A percentile compares a stretch with the other conserved stretches of the same genome.
These are phyloP conservation scores for Frieseomelitta varia DNA, from an alignment of 1,140 invertebrate species.

Conservation along the genomic window DNA sequence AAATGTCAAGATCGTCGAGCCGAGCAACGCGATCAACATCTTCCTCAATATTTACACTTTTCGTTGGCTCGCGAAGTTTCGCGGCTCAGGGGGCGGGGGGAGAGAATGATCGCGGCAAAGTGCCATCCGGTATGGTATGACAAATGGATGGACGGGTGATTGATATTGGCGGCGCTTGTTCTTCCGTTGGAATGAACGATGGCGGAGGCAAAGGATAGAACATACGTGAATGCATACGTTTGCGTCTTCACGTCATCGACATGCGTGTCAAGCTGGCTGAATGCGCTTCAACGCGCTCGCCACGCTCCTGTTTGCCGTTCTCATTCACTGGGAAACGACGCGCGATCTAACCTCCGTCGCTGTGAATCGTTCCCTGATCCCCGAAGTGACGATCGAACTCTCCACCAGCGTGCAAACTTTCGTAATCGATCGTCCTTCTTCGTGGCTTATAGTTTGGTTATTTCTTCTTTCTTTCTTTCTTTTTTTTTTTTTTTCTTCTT, in stretches of 20 bases:
- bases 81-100: neutral
- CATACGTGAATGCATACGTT: neutral
- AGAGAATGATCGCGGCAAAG: neutral
- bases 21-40: neutral
- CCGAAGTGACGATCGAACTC: neutral
- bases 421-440: neutral
- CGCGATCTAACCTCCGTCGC: neutral
- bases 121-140: slow-evolving; percentile 2
- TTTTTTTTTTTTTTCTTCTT: neutral
- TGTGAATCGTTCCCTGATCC: neutral
- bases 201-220: neutral
- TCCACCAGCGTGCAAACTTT: neutral
- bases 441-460: neutral
- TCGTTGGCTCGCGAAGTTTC: neutral
- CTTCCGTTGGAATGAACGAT: neutral
- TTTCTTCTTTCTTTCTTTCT: too few species aligned
- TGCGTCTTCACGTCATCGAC: slow-evolving; percentile 21
- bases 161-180: slow-evolving; percentile 15
- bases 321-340: neutral
- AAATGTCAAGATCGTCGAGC: neutral
- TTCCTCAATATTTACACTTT: neutral
- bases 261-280: slow-evolving; percentile 4
- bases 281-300: neutral
- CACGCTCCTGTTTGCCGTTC: neutral
- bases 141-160: slow-evolving; percentile 29